These are phyloP conservation scores for Calephelis virginiensis DNA, from an alignment of 1,140 invertebrate species.

Conservation along the genomic window DNA sequence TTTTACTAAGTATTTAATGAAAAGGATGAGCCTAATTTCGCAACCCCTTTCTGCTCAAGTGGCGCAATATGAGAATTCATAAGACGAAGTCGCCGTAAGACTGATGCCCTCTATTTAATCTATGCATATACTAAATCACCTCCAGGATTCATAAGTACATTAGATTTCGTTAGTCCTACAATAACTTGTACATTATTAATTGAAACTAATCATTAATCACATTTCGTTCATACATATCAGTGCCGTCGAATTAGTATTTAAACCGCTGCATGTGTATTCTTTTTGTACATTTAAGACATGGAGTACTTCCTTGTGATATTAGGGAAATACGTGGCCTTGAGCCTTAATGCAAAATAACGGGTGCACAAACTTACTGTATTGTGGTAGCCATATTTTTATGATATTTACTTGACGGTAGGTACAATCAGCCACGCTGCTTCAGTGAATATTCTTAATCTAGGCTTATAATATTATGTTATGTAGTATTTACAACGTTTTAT, in stretches of 20 bases:
- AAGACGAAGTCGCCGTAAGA: conserved; percentile 29
- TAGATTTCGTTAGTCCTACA: conserved; percentile 39
- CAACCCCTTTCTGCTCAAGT: neutral
- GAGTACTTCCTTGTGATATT: conserved; percentile 72
- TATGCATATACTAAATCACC: conserved; percentile 30
- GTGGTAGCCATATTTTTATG: conserved; percentile 72
- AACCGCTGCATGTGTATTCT: conserved; percentile 34
- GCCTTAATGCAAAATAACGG: conserved; percentile 18
- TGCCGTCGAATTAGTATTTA: conserved; percentile 58
- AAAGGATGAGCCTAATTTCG: neutral
- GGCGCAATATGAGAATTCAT: neutral
- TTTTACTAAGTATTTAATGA: neutral
- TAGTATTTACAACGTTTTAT: conserved; percentile 76
- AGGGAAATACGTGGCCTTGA: conserved; percentile 46
- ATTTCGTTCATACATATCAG: conserved; percentile 56
- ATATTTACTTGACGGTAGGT: conserved; percentile 63
- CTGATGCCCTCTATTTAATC: conserved; percentile 42
- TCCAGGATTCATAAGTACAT: conserved; percentile 32
- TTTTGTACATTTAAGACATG: conserved; percentile 52
- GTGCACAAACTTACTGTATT: conserved; percentile 67
- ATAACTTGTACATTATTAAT: conserved; percentile 30
- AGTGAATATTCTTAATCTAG: conserved; percentile 67
- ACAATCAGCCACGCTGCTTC: conserved; percentile 54
- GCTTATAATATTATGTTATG: conserved; percentile 66
- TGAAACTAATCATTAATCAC: neutral